phyloP scores from a whole-genome alignment of 1,140 invertebrate genomes.

The Mycetomoellerius zeteki region DNA sequence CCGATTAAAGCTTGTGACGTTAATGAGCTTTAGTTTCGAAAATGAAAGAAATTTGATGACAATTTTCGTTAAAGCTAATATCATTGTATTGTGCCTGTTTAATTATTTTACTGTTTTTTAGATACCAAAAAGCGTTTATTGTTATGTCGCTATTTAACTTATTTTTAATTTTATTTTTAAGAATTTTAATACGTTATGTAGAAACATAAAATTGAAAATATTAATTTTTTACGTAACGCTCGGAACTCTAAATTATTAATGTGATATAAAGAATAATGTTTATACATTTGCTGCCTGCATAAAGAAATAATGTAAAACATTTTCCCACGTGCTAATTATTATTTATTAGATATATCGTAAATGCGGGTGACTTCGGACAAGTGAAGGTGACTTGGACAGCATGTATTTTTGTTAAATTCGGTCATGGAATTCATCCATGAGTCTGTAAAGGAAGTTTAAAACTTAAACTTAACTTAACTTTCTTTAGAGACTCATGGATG shows the following conservation, averaged over 20 bases:
- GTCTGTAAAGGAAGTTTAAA: no score
- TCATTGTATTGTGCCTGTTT: neutral
- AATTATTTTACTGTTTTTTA: neutral
- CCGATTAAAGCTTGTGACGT: constrained; percentile 31
- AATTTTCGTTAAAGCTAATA: constrained; percentile 3
- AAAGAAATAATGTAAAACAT: neutral
- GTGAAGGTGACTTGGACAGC: no score
- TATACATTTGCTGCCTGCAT: neutral
- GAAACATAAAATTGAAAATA: neutral
- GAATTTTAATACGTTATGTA: neutral
- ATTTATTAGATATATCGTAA: neutral
- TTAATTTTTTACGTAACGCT: neutral
- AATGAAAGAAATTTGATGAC: neutral
- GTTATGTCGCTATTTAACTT: neutral
- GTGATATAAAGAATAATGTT: neutral
- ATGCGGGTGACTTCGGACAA: no score
- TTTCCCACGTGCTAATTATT: neutral
- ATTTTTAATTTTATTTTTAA: neutral
- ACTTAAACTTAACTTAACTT: no score
- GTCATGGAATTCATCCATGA: no score
- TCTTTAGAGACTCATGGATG: no score
- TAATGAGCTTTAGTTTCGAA: constrained; percentile 14
- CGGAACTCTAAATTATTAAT: constrained; percentile 5
- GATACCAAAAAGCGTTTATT: neutral
- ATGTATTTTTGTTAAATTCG: no score